Evolutionary conservation across 2,888 invertebrate genomes (phyloP), one percentile per base, ranked within the genome.

Genomic region (Sphinx pinastri): DNA sequence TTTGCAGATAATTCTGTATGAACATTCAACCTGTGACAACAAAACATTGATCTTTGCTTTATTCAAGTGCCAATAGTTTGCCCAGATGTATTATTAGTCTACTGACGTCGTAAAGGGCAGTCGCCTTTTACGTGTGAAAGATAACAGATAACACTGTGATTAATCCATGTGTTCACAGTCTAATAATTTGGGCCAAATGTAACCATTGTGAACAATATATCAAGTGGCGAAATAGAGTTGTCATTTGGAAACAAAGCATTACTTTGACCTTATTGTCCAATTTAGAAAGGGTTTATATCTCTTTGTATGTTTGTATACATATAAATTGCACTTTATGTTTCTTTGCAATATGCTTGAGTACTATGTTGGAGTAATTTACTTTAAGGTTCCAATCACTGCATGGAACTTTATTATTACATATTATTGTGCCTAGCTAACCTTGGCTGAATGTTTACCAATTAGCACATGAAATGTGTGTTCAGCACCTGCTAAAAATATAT

Each of bases 221-320:
- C 16, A 47, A 47, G 10, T 11, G 19, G 11, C 11, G 11, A 19
- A 16, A 19, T 16, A n/a, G 11, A 47, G 16, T 63, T 55, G 59
- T 45, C 60, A 63, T 63, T 63, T 63, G 47, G 47, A 47, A 63
- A 63, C 63, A 63, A 63, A 63, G 63, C 63, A 25, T 63, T 49
- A 47, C 49, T 49, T 63, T 63, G 63, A 19, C 47, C 63, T 47
- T 63, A 63, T 63, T 63, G 63, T 63, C 12, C 19, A 49, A 49
- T 14, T 19, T 63, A 49, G 63, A 49, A 63, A 63, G 63, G 63
- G 63, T 49, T 63, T 63, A 63, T 49, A 19, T 13, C 49, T 19
- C 7, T 16, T 47, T 49, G 19, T 19, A 60, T 11, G 13, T 25
- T 47, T 19, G 13, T 49, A 1, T 49, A 63, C 63, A 63, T 7